These are phyloP conservation scores for Gerris buenoi DNA, from an alignment of 1,140 invertebrate genomes.

Conservation along the genomic window DNA sequence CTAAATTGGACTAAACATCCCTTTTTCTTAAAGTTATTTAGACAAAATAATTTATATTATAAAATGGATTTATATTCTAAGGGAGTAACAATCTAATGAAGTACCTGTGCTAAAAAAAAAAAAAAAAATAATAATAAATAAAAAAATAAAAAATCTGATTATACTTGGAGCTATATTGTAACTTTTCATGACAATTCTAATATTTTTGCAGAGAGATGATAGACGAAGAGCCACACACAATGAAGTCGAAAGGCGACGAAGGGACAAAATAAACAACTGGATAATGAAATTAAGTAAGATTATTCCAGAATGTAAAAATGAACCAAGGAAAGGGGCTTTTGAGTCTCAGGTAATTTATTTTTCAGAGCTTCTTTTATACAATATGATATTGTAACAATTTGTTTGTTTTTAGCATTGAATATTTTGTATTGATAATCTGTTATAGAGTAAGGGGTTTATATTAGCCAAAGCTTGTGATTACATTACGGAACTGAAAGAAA, in stretches of 20 bases:
- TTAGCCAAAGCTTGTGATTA: conserved; percentile 92
- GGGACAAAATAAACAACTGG: conserved; percentile 60
- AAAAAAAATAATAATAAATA: too few relatives aligned
- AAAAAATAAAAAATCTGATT: too few relatives aligned
- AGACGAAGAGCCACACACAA: conserved; percentile 40
- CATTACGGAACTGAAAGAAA: conserved; percentile 66
- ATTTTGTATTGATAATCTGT: conserved; percentile 10
- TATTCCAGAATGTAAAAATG: conserved; percentile 33
- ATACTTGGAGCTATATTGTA: too few relatives aligned
- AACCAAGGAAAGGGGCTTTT: conserved; percentile 35
- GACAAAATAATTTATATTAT: too few relatives aligned
- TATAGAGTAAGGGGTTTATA: conserved; percentile 87
- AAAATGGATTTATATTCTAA: too few relatives aligned
- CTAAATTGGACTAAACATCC: too few relatives aligned
- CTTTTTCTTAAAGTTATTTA: too few relatives aligned
- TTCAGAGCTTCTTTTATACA: neutral
- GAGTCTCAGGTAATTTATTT: conserved; percentile 33
- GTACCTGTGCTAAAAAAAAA: too few relatives aligned
- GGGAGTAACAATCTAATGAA: too few relatives aligned
- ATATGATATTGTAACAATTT: neutral
- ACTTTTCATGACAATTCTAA: too few relatives aligned
- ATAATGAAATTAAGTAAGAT: conserved; percentile 53
- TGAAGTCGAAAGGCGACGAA: conserved; percentile 39
- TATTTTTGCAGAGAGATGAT: conserved; percentile 30
- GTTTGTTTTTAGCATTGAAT: neutral